Evolutionary conservation across 2,113 vertebrate genomes (phyloP).

Genomic region (Baryphthengus martii): DNA sequence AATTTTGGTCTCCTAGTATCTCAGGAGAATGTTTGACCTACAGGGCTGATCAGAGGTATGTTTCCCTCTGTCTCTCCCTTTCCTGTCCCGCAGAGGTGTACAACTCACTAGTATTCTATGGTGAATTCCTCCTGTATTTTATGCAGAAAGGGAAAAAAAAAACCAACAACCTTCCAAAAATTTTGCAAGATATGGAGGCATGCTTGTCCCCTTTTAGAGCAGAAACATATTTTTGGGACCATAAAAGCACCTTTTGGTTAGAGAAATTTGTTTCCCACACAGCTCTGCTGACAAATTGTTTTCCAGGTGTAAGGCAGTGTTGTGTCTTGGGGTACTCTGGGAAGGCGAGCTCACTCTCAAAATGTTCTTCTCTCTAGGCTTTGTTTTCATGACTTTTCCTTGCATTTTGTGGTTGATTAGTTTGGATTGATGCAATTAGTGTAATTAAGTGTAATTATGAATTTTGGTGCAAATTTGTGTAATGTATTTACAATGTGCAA

Average conservation of each 20-base stretch:
- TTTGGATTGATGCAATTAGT: slow-evolving; percentile 66
- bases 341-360: not conserved
- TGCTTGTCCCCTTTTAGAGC: not conserved
- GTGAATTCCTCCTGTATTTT: not conserved
- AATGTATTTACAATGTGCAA: slow-evolving; percentile 72
- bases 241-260: not conserved
- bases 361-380: slow-evolving; percentile 10
- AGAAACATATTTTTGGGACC: not conserved
- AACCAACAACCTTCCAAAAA: not conserved
- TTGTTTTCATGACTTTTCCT: slow-evolving; percentile 54
- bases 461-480: slow-evolving; percentile 65
- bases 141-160: not conserved
- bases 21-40: not conserved
- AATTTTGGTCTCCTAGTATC: not conserved
- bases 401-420: slow-evolving; percentile 60
- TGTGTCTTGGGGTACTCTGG: not conserved
- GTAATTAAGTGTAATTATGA: slow-evolving; percentile 74
- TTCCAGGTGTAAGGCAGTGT: not conserved
- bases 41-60: not conserved
- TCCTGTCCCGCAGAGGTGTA: not conserved
- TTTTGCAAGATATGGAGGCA: not conserved
- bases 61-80: not conserved
- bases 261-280: not conserved
- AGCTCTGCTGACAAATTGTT: not conserved
- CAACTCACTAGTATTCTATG: accelerated